A percentile compares a stretch with the other conserved stretches of the same genome.
Evolutionary conservation across 2,797 vertebrate genomes (phyloP).

Genomic region (Sebastes nivosus): DNA sequence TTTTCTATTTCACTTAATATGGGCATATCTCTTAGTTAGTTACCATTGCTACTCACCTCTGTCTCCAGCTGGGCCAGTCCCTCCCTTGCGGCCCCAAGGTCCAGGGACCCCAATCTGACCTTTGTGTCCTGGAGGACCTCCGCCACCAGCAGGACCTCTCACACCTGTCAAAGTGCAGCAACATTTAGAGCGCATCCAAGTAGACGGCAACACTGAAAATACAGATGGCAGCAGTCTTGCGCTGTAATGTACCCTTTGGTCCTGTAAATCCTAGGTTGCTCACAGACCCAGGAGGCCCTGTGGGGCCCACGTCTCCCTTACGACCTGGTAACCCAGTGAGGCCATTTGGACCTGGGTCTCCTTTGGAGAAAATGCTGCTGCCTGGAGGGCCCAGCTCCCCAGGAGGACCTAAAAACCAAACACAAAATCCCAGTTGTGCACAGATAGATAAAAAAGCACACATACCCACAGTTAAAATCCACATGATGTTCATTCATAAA

Average conservation of each 20-base stretch:
- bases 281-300: constrained; percentile 46
- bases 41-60: constrained; percentile 29
- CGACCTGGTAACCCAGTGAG: constrained; percentile 48
- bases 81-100: constrained; percentile 51
- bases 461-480: neutral
- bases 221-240: neutral
- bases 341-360: constrained; percentile 60
- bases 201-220: neutral
- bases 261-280: neutral
- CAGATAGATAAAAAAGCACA: neutral
- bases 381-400: constrained; percentile 53
- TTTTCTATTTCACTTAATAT: neutral
- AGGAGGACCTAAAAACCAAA: constrained; percentile 47
- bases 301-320: constrained; percentile 51
- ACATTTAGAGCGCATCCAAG: neutral
- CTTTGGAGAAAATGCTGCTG: neutral
- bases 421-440: neutral
- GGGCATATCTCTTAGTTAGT: neutral
- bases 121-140: constrained; percentile 47
- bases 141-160: constrained; percentile 36
- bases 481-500: neutral
- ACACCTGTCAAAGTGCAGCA: constrained; percentile 51
- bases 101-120: constrained; percentile 59
- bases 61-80: constrained; percentile 43
- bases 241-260: constrained; percentile 51